These are phyloP conservation scores for Parnassius glacialis DNA, from an alignment of 2,888 invertebrate species.

Conservation along the genomic window DNA sequence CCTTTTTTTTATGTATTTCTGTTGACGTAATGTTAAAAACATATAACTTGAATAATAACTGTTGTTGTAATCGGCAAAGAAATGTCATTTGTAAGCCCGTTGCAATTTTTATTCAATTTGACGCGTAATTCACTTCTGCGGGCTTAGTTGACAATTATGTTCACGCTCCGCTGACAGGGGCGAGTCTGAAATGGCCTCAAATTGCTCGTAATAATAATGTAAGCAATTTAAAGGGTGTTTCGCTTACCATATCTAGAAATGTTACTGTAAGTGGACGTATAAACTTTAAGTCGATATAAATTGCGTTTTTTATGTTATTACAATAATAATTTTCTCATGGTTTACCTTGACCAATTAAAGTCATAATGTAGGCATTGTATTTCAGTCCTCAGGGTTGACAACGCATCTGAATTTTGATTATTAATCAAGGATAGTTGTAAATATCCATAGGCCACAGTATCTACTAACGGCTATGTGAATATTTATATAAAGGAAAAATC, in stretches of 20 bases:
- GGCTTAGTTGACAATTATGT: slow-evolving; percentile 14
- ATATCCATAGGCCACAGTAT: no score
- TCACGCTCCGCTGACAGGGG: slow-evolving; percentile 10
- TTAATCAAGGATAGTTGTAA: no score
- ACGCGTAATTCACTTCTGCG: slow-evolving; percentile 1
- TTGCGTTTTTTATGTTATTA: no score
- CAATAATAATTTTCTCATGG: no score
- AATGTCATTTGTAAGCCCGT: slow-evolving; percentile 1
- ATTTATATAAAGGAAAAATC: no score
- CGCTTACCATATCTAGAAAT: not conserved
- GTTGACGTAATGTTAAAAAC: no score
- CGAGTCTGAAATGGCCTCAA: slow-evolving; percentile 3
- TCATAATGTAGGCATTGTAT: no score
- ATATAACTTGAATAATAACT: not conserved
- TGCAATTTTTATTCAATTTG: slow-evolving; percentile 14
- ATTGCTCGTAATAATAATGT: slow-evolving; percentile 13
- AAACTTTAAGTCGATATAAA: not conserved
- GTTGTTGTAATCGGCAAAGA: not conserved
- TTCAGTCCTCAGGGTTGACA: no score
- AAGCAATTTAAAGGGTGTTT: slow-evolving; percentile 1
- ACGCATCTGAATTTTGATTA: no score
- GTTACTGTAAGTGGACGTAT: not conserved
- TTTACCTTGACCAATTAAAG: no score
- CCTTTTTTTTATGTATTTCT: no score
- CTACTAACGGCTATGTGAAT: no score